phyloP scores from a whole-genome alignment of 2,888 invertebrate species.

The Phaedon cochleariae region DNA sequence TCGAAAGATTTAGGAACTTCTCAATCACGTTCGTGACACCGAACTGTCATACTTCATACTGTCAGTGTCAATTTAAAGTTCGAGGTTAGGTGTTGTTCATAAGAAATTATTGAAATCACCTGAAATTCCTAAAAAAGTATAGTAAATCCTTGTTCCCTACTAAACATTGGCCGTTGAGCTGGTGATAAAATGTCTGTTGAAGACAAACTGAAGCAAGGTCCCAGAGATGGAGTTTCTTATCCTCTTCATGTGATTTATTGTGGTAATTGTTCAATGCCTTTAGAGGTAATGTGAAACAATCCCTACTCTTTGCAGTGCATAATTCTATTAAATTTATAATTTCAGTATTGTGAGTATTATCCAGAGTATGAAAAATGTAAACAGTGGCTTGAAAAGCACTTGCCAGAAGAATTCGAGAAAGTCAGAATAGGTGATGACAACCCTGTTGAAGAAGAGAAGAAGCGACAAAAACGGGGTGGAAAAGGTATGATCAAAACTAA shows the following conservation, averaged over 20 bases:
- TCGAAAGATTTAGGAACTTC: too few relatives aligned
- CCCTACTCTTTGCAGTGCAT: neutral
- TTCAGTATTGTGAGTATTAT: conserved; percentile 96
- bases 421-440: conserved; percentile 75
- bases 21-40: too few relatives aligned
- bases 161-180: too few relatives aligned
- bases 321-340: conserved; percentile 37
- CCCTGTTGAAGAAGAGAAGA: conserved; percentile 90
- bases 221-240: conserved; percentile 73
- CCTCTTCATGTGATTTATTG: conserved; percentile 88
- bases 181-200: conserved; percentile 61
- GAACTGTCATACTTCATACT: too few relatives aligned
- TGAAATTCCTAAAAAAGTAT: too few relatives aligned
- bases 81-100: too few relatives aligned
- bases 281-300: conserved; percentile 73
- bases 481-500: conserved; percentile 95
- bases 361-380: conserved; percentile 98
- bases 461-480: conserved; percentile 95
- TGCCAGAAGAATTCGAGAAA: conserved; percentile 93
- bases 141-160: too few relatives aligned
- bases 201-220: conserved; percentile 71
- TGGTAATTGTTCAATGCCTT: conserved; percentile 94
- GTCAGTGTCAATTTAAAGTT: too few relatives aligned
- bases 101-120: too few relatives aligned
- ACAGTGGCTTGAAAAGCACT: conserved; percentile 93